Evolutionary conservation across 1,140 invertebrate genomes (phyloP).

Genomic region (Megalopta genalis): DNA sequence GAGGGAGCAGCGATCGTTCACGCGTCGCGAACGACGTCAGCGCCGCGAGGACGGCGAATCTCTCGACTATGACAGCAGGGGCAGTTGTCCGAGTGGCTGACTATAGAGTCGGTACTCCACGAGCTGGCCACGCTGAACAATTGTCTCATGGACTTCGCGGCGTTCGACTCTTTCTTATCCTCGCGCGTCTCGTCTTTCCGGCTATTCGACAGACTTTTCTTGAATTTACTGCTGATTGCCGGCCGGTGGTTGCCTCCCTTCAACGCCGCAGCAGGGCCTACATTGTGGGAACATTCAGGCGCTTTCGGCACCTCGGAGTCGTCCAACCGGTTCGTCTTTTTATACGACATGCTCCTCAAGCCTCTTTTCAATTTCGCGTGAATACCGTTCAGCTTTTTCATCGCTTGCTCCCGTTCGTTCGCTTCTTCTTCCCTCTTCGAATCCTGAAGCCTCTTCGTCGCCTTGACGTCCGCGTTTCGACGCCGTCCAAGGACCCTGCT

Average conservation of each 20-base stretch:
- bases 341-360: conserved; percentile 34
- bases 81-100: conserved; percentile 65
- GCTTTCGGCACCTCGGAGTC: background rate
- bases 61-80: conserved; percentile 57
- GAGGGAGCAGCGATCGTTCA: background rate
- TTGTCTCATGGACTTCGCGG: conserved; percentile 56
- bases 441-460: background rate
- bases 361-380: conserved; percentile 47
- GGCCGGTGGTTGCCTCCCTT: background rate
- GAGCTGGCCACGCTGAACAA: conserved; percentile 64
- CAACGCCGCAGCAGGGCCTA: background rate
- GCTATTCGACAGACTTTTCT: background rate
- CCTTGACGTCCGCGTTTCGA: background rate
- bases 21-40: background rate
- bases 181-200: conserved; percentile 25
- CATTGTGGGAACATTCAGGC: background rate
- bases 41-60: conserved; percentile 50
- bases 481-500: background rate
- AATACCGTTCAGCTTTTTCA: conserved; percentile 38
- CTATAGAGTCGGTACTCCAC: conserved; percentile 65
- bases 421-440: background rate
- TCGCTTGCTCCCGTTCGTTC: background rate
- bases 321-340: background rate
- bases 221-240: background rate
- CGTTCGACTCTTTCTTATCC: conserved; percentile 29